Evolutionary conservation across 2,113 vertebrate species (phyloP), one percentile per base, ranked within the genome.

Genomic region (Oryzias melastigma): DNA sequence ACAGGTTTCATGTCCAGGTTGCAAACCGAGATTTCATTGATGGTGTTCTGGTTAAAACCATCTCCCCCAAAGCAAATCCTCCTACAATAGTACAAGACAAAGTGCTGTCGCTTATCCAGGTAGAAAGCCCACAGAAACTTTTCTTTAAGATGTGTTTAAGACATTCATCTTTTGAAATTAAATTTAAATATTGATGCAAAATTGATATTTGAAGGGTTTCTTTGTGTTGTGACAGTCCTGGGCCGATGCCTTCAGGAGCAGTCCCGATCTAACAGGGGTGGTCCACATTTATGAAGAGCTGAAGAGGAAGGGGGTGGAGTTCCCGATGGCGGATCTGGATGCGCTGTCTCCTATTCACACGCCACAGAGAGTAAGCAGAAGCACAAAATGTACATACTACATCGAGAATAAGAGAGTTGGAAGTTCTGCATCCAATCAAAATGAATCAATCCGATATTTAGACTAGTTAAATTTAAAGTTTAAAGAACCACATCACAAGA

Each of bases 251-350:
- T 99, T 99, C 81, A 94, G 97, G 63, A 99, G 97, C 65, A 95
- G 96, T 63, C 96, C 97, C 2, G 96, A 99, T 87, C 94, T 99
- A 71, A 99, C 96, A 0, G 97, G 97, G 2, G 97, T 98, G 0
- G 97, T 98, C 48, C 97, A 99, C 56, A 95, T 95, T 81, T 99
- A 99, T n/a, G 97, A 99, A 87, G 97, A 99, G 12, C 92, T 99
- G 73, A 99, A 99, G 90, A 95, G 97, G 83, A 98, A 97, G 86
- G 97, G 97, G 42, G 74, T 97, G 0, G 97, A 99, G 86, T 99
- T 99, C 71, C 97, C 97, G 20, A 96, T 96, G 95, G 95, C 96
- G 3, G 96, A 98, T 76, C 89, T 98, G 50, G 97, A 99, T 4
- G 94, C 97, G 3, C 73, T 99, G 69, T 99, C 97, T 68, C 97